A percentile compares a stretch with the other conserved stretches of the same genome.
Evolutionary conservation across 2,888 invertebrate genomes (phyloP).

Genomic region (Drosophila phalerata): DNA sequence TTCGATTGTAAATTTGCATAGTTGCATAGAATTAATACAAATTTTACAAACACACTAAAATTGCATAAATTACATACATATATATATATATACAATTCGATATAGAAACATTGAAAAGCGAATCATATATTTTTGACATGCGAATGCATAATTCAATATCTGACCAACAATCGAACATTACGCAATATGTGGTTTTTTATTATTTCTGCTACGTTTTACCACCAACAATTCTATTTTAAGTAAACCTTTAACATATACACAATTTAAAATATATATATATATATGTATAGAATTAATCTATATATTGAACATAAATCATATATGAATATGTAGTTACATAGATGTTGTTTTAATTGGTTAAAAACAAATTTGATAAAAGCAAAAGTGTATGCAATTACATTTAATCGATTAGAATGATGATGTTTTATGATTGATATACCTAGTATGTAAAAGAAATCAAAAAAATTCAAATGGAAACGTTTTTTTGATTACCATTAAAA

Average conservation of each 20-base stretch:
- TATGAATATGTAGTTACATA: slow-evolving; percentile 42
- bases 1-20: slow-evolving; percentile 70
- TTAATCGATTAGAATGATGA: slow-evolving; percentile 36
- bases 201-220: slow-evolving; percentile 41
- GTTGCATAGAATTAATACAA: slow-evolving; percentile 24
- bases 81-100: slow-evolving; percentile 10
- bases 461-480: slow-evolving; percentile 33
- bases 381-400: slow-evolving; percentile 43
- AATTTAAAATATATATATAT: slow-evolving; percentile 12
- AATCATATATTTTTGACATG: slow-evolving; percentile 16
- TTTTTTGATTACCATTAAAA: slow-evolving; percentile 67
- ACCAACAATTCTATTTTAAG: slow-evolving; percentile 46
- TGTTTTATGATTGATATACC: slow-evolving; percentile 65
- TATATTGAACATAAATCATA: slow-evolving; percentile 37
- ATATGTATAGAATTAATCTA: slow-evolving; percentile 30
- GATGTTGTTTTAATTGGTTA: slow-evolving; percentile 51
- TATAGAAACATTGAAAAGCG: slow-evolving; percentile 12
- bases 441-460: slow-evolving; percentile 53
- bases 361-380: slow-evolving; percentile 38
- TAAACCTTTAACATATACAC: slow-evolving; percentile 20
- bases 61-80: slow-evolving; percentile 19
- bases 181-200: slow-evolving; percentile 30
- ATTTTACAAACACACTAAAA: slow-evolving; percentile 14
- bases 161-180: slow-evolving; percentile 31
- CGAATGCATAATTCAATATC: slow-evolving; percentile 18